phyloP scores from a whole-genome alignment of 2,113 vertebrate species.

The Myrmecobius fasciatus region DNA sequence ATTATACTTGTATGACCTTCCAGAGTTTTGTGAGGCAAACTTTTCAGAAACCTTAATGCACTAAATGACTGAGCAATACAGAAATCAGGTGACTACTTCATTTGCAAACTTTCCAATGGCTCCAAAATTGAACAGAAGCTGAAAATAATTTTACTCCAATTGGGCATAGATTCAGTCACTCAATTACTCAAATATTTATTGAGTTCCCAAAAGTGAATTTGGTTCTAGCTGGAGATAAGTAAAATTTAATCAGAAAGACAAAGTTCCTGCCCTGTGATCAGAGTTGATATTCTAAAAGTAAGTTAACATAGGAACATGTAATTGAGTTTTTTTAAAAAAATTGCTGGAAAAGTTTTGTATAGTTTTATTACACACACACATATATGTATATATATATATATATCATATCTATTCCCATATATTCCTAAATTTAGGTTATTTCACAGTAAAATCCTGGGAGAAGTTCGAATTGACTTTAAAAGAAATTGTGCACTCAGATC shows the following conservation, averaged over 20 bases:
- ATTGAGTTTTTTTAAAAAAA: constrained; percentile 80
- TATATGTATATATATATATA: neutral
- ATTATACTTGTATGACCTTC: neutral
- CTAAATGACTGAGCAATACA: neutral
- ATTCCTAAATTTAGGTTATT: constrained; percentile 68
- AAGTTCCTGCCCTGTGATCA: constrained; percentile 64
- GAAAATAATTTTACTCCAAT: constrained; percentile 48
- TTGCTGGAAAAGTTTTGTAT: constrained; percentile 4
- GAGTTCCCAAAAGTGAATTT: constrained; percentile 64
- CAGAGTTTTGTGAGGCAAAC: neutral
- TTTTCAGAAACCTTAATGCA: neutral
- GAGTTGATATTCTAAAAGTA: constrained; percentile 74
- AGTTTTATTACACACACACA: neutral
- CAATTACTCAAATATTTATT: constrained; percentile 74
- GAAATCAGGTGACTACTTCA: constrained; percentile 22
- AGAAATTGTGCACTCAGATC: constrained; percentile 68
- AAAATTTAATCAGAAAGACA: constrained; percentile 78
- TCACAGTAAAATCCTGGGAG: constrained; percentile 56
- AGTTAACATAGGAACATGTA: constrained; percentile 68
- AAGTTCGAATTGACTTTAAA: constrained; percentile 78
- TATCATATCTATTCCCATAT: constrained; percentile 57
- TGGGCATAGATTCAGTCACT: constrained; percentile 67
- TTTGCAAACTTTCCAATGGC: constrained; percentile 41
- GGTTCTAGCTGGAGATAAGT: constrained; percentile 73
- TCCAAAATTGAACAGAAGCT: constrained; percentile 42